A percentile compares a stretch with the other conserved stretches of the same genome.
Evolutionary conservation across 1,140 invertebrate genomes (phyloP).

Genomic region (Panagrolaimus sp.): DNA sequence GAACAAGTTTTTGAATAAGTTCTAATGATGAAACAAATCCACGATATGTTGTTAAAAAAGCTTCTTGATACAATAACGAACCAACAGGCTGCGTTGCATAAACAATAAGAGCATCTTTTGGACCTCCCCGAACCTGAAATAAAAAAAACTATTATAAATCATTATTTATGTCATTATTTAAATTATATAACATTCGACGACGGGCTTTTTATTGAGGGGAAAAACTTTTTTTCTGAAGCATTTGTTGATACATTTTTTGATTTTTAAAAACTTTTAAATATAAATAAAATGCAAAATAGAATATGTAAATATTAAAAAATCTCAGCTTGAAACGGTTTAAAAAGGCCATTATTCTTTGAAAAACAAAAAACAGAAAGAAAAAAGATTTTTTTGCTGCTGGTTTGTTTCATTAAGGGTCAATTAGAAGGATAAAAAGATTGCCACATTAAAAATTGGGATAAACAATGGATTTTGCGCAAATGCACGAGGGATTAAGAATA

Average conservation of each 20-base stretch:
- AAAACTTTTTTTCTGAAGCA: background rate
- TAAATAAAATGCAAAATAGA: background rate
- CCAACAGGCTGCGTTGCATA: conserved; percentile 46
- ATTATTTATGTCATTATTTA: conserved; percentile 13
- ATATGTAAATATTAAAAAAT: conserved; percentile 1
- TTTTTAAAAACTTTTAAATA: too few species aligned
- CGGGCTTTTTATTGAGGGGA: background rate
- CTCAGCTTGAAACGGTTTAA: background rate
- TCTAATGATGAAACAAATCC: conserved; percentile 46
- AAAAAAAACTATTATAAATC: background rate
- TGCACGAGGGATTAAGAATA: background rate
- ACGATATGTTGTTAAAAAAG: conserved; percentile 49
- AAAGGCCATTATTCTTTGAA: background rate
- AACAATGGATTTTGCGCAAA: conserved; percentile 1
- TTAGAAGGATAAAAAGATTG: conserved; percentile 10
- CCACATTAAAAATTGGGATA: conserved; percentile 5
- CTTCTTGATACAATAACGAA: conserved; percentile 53
- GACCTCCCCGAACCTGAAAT: conserved; percentile 49
- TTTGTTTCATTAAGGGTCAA: conserved; percentile 12
- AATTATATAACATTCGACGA: background rate
- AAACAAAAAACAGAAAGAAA: background rate
- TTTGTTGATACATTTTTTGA: too few species aligned
- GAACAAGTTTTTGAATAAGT: conserved; percentile 48
- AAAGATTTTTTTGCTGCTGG: background rate
- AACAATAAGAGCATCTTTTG: conserved; percentile 48